Conservation (phyloP, 2,113 vertebrate genomes). For the Oreotragus oreotragus region DNA sequence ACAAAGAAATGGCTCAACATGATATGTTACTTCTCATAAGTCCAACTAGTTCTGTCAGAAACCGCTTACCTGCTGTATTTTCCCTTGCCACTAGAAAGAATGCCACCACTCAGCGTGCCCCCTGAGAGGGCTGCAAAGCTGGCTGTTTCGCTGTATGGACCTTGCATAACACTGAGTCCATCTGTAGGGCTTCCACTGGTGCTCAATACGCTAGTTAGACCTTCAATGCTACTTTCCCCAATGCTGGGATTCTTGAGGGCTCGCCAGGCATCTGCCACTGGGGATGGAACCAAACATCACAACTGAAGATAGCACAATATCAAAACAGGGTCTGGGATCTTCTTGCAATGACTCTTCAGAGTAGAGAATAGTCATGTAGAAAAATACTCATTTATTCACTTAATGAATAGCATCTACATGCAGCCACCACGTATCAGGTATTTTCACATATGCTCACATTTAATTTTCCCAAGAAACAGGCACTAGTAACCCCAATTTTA, state of each 20-base stretch:
- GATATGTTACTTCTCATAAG: background rate
- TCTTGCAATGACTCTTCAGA: slow-evolving; percentile 3
- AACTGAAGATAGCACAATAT: background rate
- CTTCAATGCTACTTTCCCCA: slow-evolving; percentile 96
- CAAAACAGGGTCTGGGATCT: background rate
- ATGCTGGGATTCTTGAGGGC: slow-evolving; percentile 98
- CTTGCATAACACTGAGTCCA: slow-evolving; percentile 88
- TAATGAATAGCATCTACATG: background rate
- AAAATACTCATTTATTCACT: slow-evolving; percentile 22
- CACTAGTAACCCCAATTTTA: background rate
- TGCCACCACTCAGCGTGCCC: slow-evolving; percentile 88
- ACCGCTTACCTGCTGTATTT: slow-evolving; percentile 93
- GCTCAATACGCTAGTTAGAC: slow-evolving; percentile 93
- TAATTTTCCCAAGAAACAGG: background rate
- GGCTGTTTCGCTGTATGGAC: slow-evolving; percentile 90
- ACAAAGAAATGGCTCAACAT: slow-evolving; percentile 18
- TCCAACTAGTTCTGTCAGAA: background rate
- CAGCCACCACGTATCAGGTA: background rate
- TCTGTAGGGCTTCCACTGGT: slow-evolving; percentile 94
- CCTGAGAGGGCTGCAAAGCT: slow-evolving; percentile 95
- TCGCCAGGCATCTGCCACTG: slow-evolving; percentile 98
- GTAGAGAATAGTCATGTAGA: background rate
- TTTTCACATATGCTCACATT: background rate
- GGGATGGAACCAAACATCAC: slow-evolving; percentile 8
- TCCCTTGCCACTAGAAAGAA: slow-evolving; percentile 83